Percentiles rank a stretch among this genome's conserved stretches.
These are phyloP conservation scores for Athalia rosae DNA, from an alignment of 2,888 invertebrate species.

Conservation along the genomic window DNA sequence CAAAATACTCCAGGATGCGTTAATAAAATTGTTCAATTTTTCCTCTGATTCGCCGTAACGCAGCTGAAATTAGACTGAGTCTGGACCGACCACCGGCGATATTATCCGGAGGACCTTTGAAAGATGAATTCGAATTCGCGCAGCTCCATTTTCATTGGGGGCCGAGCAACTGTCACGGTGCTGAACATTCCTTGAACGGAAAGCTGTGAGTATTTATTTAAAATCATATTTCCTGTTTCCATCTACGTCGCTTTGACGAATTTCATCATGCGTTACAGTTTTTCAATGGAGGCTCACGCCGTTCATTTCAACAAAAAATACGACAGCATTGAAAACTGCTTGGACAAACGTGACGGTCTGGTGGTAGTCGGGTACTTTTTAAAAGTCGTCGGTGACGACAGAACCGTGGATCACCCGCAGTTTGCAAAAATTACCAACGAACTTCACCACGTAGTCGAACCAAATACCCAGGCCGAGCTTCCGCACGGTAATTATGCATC, in stretches of 20 bases:
- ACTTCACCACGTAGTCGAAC: conserved; percentile 33
- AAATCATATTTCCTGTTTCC: neutral
- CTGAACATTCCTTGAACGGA: conserved; percentile 64
- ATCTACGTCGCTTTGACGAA: neutral
- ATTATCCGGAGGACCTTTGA: conserved; percentile 60
- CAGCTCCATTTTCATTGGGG: conserved; percentile 66
- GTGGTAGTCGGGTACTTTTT: conserved; percentile 59
- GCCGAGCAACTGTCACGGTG: conserved; percentile 60
- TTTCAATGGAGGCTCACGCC: conserved; percentile 65
- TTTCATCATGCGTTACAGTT: conserved; percentile 55
- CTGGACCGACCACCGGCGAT: conserved; percentile 64
- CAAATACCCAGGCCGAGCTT: conserved; percentile 37
- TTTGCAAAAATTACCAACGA: conserved; percentile 36
- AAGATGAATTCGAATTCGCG: conserved; percentile 61
- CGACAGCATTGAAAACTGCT: conserved; percentile 57
- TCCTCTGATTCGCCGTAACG: neutral
- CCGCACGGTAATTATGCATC: conserved; percentile 34
- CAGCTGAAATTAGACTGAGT: conserved; percentile 57
- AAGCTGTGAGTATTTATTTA: conserved; percentile 57
- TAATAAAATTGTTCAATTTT: neutral
- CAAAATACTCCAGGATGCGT: too few relatives aligned
- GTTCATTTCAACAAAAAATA: conserved; percentile 67
- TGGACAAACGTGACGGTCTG: conserved; percentile 62
- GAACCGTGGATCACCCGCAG: conserved; percentile 42
- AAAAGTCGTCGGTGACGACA: conserved; percentile 39